A percentile compares a stretch with the other conserved stretches of the same genome.
phyloP scores from a whole-genome alignment of 2,113 vertebrate species.

The Aegithalos caudatus region DNA sequence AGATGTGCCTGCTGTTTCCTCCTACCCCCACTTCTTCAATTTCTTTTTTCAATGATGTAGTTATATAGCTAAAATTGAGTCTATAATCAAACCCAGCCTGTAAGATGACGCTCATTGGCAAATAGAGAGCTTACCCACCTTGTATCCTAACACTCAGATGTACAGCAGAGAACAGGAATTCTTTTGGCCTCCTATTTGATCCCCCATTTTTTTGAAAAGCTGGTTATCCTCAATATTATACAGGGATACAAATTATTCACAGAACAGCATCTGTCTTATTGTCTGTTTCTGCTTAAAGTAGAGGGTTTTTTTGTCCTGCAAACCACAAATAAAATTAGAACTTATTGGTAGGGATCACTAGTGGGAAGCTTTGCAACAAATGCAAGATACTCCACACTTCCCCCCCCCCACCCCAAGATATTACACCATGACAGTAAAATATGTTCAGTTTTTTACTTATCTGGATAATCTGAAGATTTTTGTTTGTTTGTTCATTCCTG shows the following conservation, averaged over 20 bases:
- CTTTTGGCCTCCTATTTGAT: background rate
- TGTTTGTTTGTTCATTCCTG: background rate
- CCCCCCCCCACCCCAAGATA: background rate
- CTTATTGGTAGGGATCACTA: background rate
- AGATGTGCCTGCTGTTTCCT: background rate
- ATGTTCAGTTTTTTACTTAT: background rate
- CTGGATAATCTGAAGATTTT: background rate
- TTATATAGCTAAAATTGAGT: conserved; percentile 24
- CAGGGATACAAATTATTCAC: background rate
- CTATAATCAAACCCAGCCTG: conserved; percentile 13
- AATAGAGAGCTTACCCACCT: background rate
- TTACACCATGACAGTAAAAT: background rate
- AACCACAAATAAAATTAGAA: background rate
- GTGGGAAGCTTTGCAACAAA: background rate
- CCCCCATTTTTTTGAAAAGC: background rate
- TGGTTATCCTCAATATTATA: background rate
- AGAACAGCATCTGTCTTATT: background rate
- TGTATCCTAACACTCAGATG: background rate
- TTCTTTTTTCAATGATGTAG: conserved; percentile 45
- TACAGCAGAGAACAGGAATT: background rate
- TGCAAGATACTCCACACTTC: background rate
- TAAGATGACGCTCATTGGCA: background rate
- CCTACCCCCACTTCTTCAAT: background rate
- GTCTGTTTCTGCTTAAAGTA: background rate
- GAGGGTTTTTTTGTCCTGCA: background rate